Conservation (phyloP, 2,113 vertebrate species). For the Chaenogobius annularis region DNA sequence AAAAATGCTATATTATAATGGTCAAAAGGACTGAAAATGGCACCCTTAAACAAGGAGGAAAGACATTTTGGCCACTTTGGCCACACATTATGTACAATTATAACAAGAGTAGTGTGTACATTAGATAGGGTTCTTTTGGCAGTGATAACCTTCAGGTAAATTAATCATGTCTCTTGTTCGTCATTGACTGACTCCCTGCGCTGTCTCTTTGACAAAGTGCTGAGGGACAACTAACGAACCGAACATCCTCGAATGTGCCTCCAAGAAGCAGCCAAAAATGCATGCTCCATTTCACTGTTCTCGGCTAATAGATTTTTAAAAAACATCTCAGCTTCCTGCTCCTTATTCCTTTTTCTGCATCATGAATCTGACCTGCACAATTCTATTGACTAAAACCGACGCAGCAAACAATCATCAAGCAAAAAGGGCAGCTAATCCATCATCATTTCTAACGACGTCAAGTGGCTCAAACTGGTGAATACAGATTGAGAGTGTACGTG, state of each 20-base stretch:
- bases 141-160: constrained; percentile 37
- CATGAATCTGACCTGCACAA: constrained; percentile 37
- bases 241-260: constrained; percentile 30
- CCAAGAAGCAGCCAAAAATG: constrained; percentile 17
- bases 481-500: background rate
- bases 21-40: no score
- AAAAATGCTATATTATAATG: no score
- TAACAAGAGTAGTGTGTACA: background rate
- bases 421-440: constrained; percentile 9
- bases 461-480: background rate
- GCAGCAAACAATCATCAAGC: constrained; percentile 17
- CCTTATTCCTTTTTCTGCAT: constrained; percentile 40
- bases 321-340: constrained; percentile 42
- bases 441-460: constrained; percentile 4
- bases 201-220: constrained; percentile 50
- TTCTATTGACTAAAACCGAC: constrained; percentile 16
- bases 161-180: constrained; percentile 45
- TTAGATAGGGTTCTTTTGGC: background rate
- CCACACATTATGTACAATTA: background rate
- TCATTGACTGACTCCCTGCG: constrained; percentile 27
- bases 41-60: no score
- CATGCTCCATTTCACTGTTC: constrained; percentile 51
- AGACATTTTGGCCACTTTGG: no score
- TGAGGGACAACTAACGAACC: constrained; percentile 48
- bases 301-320: constrained; percentile 46